A percentile compares a stretch with the other conserved stretches of the same genome.
Conservation (phyloP, 30 jellyfish, hydroid and myxozoan species). For the Hydractinia symbiolongicarpus region DNA sequence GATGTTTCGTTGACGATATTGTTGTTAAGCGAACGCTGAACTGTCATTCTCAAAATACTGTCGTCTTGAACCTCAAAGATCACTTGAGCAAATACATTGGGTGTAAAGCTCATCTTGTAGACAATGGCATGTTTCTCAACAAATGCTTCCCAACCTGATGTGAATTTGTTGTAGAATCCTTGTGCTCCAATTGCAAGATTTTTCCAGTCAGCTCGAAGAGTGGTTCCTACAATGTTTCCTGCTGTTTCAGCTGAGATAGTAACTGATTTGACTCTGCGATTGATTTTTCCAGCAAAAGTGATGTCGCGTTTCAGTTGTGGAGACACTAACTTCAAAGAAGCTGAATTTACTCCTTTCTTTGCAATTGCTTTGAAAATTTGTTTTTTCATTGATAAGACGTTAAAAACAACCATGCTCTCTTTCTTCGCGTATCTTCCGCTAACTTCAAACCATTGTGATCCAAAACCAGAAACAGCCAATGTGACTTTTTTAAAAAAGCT, state of each 20-base stretch:
- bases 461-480: background rate
- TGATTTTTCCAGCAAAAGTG: conserved; percentile 51
- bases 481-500: background rate
- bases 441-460: conserved; percentile 13
- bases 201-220: conserved; percentile 59
- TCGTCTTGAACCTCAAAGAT: conserved; percentile 61
- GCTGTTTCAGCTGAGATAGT: conserved; percentile 49
- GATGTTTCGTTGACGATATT: conserved; percentile 49
- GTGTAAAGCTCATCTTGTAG: conserved; percentile 58
- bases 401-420: background rate
- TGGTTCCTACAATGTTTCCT: conserved; percentile 48
- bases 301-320: conserved; percentile 34
- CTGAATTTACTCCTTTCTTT: background rate
- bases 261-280: conserved; percentile 38
- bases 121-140: conserved; percentile 50
- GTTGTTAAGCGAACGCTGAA: conserved; percentile 44
- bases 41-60: conserved; percentile 52
- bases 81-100: conserved; percentile 46
- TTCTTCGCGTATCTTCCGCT: background rate
- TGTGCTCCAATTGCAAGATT: conserved; percentile 40
- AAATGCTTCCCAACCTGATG: conserved; percentile 41
- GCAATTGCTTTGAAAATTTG: conserved; percentile 28
- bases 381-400: conserved; percentile 5
- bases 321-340: conserved; percentile 1
- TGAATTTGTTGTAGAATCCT: conserved; percentile 54